phyloP scores from a whole-genome alignment of 2,888 invertebrate genomes.

The Lutraria lutraria region DNA sequence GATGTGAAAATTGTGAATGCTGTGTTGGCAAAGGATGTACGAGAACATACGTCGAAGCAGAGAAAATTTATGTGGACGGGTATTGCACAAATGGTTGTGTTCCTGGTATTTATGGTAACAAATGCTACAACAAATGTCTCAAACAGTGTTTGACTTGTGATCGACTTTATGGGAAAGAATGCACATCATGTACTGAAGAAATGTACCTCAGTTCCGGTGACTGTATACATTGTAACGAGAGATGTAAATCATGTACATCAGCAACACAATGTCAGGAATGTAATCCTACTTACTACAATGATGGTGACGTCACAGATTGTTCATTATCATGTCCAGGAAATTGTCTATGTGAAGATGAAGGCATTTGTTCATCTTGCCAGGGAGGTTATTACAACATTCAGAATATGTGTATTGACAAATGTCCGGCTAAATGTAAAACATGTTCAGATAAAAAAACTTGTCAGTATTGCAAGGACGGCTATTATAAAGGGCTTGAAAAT shows the following conservation, averaged over 20 bases:
- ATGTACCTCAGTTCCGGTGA: neutral
- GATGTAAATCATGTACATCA: neutral
- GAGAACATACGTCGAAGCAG: too few species aligned
- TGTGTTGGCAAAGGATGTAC: neutral
- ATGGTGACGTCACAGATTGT: neutral
- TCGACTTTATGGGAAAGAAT: neutral
- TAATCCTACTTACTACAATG: neutral
- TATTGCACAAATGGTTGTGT: neutral
- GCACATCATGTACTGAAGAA: neutral
- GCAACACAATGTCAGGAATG: neutral
- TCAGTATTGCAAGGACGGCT: neutral
- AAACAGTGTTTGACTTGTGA: neutral
- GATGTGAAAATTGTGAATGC: neutral
- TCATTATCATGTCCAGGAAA: neutral
- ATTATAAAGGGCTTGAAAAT: neutral
- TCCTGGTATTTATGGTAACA: neutral
- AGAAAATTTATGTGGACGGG: too few species aligned
- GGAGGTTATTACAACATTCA: neutral
- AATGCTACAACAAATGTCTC: neutral
- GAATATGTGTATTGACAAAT: neutral
- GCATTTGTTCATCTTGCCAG: neutral
- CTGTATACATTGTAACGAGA: neutral
- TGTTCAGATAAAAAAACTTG: neutral
- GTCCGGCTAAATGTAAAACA: neutral
- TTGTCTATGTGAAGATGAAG: neutral